Base-by-base conservation (phyloP, 2,113 vertebrate species). In the Cygnus atratus region DNA sequence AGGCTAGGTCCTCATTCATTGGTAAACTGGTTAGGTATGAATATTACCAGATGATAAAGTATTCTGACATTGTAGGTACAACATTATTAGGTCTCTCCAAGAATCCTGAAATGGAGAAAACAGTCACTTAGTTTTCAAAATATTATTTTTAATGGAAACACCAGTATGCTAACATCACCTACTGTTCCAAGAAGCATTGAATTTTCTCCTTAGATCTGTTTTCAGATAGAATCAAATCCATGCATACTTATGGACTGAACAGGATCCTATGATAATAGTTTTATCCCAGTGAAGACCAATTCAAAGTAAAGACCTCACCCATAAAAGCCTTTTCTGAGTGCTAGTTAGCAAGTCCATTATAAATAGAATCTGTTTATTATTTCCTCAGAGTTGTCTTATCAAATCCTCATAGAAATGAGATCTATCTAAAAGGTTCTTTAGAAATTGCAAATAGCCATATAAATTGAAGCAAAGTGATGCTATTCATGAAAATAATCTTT, bases 401-500 rank as follows among this genome's bases (percentile, higher is more conserved):
- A 96, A 95, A 94, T 94, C 28, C 73, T 96, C 26, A 65, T 84
- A 84, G 95, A 92, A 96, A 97, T 90, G 62, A 90, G 37, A 95
- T 91, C 37, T 84, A 91, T 86, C 93, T 97, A 95, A 94, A 96
- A 95, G 67, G 50, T 43, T 93, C 91, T 96, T 96, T 90, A 96
- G 66, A 97, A 98, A 88, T 76, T 77, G 78, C 85, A 92, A 66
- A 83, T 35, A 57, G 72, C 94, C 75, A 50, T 21, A 96, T 41
- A 95, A 95, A 96, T 93, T 92, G 86, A 97, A 97, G 55, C 26
- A 0, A 95, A 97, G 91, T 87, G 94, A 79, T 71, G 25, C 89
- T 96, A 83, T 94, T 96, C 79, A 92, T 84, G 90, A 96, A 97
- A 97, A 97, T 90, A 94, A 96, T 95, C 74, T 74, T 95, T 96